Evolutionary conservation across 2,888 invertebrate genomes (phyloP).

Genomic region (Synergus itoensis): DNA sequence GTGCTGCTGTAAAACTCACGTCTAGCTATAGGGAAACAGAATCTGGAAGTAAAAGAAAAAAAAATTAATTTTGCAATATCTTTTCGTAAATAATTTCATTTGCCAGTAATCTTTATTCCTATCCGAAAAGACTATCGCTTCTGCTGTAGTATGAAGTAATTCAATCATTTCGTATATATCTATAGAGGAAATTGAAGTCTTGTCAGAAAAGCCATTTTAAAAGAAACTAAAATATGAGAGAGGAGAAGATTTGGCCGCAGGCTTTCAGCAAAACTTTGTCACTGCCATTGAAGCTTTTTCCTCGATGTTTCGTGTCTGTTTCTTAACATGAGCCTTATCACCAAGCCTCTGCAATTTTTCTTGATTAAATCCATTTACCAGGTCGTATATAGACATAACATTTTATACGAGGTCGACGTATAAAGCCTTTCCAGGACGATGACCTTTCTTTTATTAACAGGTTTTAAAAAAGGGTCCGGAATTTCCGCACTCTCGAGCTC

Average conservation of each 20-base stretch:
- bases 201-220: slow-evolving; percentile 24
- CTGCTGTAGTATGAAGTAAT: neutral
- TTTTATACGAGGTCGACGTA: neutral
- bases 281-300: slow-evolving; percentile 15
- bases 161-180: slow-evolving; percentile 1
- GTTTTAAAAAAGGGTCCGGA: slow-evolving; percentile 1
- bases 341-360: slow-evolving; percentile 7
- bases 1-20: slow-evolving; percentile 1
- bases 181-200: slow-evolving; percentile 12
- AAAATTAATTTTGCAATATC: neutral
- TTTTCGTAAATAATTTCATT: neutral
- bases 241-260: slow-evolving; percentile 9
- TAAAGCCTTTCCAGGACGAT: neutral
- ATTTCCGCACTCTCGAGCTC: slow-evolving; percentile 12
- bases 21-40: neutral
- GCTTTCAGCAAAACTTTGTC: slow-evolving; percentile 21
- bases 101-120: neutral
- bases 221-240: slow-evolving; percentile 19
- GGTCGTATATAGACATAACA: slow-evolving; percentile 12
- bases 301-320: neutral
- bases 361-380: slow-evolving; percentile 29
- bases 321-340: slow-evolving; percentile 17
- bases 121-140: neutral
- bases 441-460: neutral
- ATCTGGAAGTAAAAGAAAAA: neutral